Conservation (phyloP, 2,797 vertebrate genomes). For the Chaunax sp. region DNA sequence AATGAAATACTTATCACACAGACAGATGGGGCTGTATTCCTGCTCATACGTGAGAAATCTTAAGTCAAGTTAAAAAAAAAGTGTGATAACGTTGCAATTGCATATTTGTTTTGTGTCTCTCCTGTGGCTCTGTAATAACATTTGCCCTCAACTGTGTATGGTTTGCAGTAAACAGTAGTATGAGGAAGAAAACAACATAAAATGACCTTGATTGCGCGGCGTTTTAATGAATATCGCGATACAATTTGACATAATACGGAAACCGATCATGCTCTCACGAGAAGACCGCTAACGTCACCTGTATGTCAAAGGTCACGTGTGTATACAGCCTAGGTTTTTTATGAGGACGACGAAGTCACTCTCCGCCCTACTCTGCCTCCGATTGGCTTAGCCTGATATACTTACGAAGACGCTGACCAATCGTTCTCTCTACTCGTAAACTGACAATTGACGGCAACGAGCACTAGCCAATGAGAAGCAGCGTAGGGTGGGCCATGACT, state of each 20-base stretch:
- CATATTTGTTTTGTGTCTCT: too few relatives aligned
- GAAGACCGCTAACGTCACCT: not conserved
- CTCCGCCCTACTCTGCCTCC: not conserved
- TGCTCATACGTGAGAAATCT: not conserved
- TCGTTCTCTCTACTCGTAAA: not conserved
- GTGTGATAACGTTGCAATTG: not conserved
- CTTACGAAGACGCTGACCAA: not conserved
- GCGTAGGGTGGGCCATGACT: not conserved
- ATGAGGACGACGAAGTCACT: not conserved
- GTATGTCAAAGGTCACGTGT: slow-evolving; percentile 51
- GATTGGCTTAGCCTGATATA: not conserved
- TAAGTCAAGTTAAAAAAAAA: not conserved
- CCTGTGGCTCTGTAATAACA: too few relatives aligned
- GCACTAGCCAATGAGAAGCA: not conserved
- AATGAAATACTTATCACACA: slow-evolving; percentile 3
- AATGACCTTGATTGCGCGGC: slow-evolving; percentile 32
- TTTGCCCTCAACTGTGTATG: too few relatives aligned
- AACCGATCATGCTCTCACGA: slow-evolving; percentile 11
- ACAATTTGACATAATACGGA: accelerated
- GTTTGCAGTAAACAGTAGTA: too few relatives aligned
- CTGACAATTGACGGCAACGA: too few relatives aligned
- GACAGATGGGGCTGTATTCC: slow-evolving; percentile 8
- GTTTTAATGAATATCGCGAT: slow-evolving; percentile 51
- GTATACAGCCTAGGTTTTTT: not conserved
- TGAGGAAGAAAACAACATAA: too few relatives aligned